These are phyloP conservation scores for Otolemur garnettii DNA, from an alignment of 2,113 vertebrate genomes.

Conservation along the genomic window DNA sequence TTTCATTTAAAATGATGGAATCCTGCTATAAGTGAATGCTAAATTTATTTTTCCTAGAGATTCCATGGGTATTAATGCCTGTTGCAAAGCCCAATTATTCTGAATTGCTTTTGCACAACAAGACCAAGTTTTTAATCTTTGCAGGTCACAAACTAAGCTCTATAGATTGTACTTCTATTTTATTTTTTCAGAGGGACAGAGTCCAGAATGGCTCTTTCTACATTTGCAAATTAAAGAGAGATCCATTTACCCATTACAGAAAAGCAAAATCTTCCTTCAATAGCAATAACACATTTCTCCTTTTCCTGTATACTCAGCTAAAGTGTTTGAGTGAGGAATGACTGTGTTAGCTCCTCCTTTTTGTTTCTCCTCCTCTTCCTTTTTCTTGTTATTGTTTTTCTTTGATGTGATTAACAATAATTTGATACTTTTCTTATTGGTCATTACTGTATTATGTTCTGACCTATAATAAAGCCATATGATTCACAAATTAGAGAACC, in stretches of 20 bases:
- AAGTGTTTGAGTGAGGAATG: not conserved
- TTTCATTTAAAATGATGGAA: not conserved
- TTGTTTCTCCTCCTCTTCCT: no score
- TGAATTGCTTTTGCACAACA: not conserved
- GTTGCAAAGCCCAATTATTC: not conserved
- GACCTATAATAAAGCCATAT: not conserved
- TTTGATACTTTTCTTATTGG: not conserved
- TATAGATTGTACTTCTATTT: not conserved
- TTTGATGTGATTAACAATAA: not conserved
- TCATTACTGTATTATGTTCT: not conserved
- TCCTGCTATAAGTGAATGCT: not conserved
- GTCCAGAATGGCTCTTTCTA: not conserved
- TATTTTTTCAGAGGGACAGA: not conserved
- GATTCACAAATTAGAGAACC: not conserved
- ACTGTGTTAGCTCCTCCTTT: not conserved
- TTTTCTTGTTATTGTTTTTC: not conserved
- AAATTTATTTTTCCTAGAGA: conserved; percentile 10
- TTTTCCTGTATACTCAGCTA: not conserved
- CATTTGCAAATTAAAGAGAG: not conserved
- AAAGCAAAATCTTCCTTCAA: not conserved
- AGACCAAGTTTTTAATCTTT: not conserved
- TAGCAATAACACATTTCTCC: not conserved
- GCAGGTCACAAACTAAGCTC: not conserved
- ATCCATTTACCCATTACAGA: not conserved
- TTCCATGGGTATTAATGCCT: not conserved